phyloP scores from a whole-genome alignment of 2,888 invertebrate genomes.

The Operophtera brumata region DNA sequence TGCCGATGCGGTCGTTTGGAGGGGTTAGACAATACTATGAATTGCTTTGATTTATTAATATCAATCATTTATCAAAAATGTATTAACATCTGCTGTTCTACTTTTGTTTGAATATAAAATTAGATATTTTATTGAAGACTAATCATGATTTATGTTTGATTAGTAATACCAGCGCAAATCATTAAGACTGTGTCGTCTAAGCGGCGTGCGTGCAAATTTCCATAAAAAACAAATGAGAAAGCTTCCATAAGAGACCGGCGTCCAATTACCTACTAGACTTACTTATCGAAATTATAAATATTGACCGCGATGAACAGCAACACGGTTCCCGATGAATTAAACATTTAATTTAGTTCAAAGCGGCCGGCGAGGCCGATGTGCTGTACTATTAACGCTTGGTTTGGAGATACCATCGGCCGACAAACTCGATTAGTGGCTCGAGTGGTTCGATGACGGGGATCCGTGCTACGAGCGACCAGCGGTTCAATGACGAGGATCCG shows the following conservation, averaged over 20 bases:
- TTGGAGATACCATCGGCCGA: constrained; percentile 78
- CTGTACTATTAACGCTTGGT: constrained; percentile 73
- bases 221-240: no score
- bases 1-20: neutral
- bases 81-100: constrained; percentile 7
- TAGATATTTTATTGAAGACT: no score
- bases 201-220: no score
- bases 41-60: neutral
- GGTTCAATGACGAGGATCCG: constrained; percentile 51
- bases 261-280: no score
- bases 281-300: constrained; percentile 14
- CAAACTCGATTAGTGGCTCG: constrained; percentile 78
- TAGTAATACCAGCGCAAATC: no score
- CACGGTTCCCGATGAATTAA: constrained; percentile 24
- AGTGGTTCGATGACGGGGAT: constrained; percentile 49
- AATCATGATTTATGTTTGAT: no score
- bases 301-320: constrained; percentile 17
- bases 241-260: no score
- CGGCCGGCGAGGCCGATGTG: constrained; percentile 53
- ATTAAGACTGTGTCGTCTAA: no score
- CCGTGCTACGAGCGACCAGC: constrained; percentile 5
- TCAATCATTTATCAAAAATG: no score
- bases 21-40: neutral
- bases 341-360: constrained; percentile 45
- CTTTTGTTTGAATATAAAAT: neutral